Percentiles rank a stretch among this genome's conserved stretches.
These are phyloP conservation scores for Microctenopoma lineatum DNA, from an alignment of 2,797 vertebrate species.

Conservation along the genomic window DNA sequence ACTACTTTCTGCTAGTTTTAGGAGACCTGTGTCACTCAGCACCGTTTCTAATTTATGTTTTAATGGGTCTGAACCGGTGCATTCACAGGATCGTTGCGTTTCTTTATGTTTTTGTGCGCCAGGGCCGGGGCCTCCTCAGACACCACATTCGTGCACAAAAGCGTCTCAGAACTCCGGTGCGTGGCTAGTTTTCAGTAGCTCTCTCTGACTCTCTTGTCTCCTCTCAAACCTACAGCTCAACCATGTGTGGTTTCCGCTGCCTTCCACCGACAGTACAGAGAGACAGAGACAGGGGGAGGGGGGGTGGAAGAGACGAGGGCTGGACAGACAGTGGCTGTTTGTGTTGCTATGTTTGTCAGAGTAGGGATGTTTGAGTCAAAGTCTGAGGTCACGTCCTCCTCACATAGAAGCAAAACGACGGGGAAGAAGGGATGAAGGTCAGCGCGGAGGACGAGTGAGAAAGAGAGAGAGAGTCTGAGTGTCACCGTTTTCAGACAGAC, in stretches of 20 bases:
- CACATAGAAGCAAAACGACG: constrained; percentile 44
- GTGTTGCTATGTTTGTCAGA: constrained; percentile 58
- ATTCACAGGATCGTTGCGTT: no score
- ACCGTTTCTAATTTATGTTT: neutral
- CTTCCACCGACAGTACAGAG: constrained; percentile 74
- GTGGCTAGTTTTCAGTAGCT: constrained; percentile 37
- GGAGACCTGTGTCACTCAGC: constrained; percentile 10
- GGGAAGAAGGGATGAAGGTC: neutral
- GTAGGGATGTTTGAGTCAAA: constrained; percentile 42
- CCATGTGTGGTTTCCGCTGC: constrained; percentile 82
- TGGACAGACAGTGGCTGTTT: constrained; percentile 60
- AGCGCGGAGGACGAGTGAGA: neutral
- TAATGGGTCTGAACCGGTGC: no score
- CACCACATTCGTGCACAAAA: constrained; percentile 12
- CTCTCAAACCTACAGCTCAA: constrained; percentile 53
- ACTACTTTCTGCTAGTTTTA: constrained; percentile 22
- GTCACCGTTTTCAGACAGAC: constrained; percentile 9
- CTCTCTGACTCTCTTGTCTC: constrained; percentile 45
- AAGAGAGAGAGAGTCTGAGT: neutral
- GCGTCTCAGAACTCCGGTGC: neutral
- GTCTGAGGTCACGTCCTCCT: constrained; percentile 58
- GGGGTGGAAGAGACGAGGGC: constrained; percentile 27
- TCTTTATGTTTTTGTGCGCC: neutral
- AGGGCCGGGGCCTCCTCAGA: neutral
- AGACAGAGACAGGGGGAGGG: constrained; percentile 26